Base-by-base conservation (phyloP, 2,888 invertebrate genomes). In the Panopea generosa region DNA sequence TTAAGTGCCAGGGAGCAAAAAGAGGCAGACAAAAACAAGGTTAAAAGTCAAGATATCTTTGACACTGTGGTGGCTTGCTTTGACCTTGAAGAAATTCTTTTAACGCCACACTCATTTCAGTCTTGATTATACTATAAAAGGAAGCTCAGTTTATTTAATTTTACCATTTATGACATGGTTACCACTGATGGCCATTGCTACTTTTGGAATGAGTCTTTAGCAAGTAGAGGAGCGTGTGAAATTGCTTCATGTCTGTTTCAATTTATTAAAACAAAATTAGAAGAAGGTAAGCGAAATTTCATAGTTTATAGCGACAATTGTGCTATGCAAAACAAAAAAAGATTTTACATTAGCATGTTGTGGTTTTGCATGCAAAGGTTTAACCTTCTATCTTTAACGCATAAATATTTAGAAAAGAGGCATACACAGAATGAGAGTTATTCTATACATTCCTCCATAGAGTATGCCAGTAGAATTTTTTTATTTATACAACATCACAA, bases 261-360 rank as follows among this genome's bases (percentile, higher is more conserved):
- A 14, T 67, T 52, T 56, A 40, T 74, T 6, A 47, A 47, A 33
- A 68, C 26, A n/a, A n/a, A n/a, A n/a, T n/a, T n/a, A n/a, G n/a
- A n/a, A n/a, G n/a, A n/a, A n/a, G n/a, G n/a, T n/a, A n/a, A n/a
- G n/a, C n/a, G n/a, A 22, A 40, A 70, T 3, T 66, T 77, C 24
- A 61, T 65, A n/a, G 56, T 72, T 53, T 74, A 68, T 24, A 50
- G 49, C 56, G 72, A 68, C 53, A 72, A 77, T 24, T 68, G 77
- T 55, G 33, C 11, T 1, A 2, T 63, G 0, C 72, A 77, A 60
- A 77, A 77, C 33, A 77, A 72, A 68, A 77, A 72, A 18, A 24
- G 60, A 1, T 63, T 62, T 33, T 72, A 63, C 53, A 27, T 67
- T 40, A 40, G 33, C 4, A 76, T 77, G 67, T 18, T 67, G n/a